Evolutionary conservation across 1,140 invertebrate species (phyloP), one percentile per base, ranked within the genome.

Genomic region (Macrosteles quadrilineatus): DNA sequence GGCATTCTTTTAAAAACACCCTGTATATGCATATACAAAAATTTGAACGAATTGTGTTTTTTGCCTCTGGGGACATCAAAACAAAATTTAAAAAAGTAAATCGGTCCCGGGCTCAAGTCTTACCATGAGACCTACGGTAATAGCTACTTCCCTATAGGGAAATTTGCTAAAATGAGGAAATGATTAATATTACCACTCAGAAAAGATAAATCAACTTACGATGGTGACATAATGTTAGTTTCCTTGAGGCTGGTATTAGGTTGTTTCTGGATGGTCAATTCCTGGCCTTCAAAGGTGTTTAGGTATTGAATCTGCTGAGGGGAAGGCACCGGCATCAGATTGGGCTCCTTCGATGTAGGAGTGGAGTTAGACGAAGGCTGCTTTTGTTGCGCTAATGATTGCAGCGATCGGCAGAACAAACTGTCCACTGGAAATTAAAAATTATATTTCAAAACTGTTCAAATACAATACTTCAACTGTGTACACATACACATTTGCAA

Each of bases 301-400:
- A 97, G 86, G 85, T 97, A 97, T 75, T 95, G 94, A 79, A 97
- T 96, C 86, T 96, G 94, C 82, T 97, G 95, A 30, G 96, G 95
- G 67, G 95, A 97, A 71, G 95, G 96, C 73, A 97, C 95, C 50
- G 95, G 95, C 93, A 97, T 97, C 72, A 98, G 83, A 82, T 95
- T 96, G 29, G 93, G 90, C 81, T 95, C 93, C 81, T 94, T 92
- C 21, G 76, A 73, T 47, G 72, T 59, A 64, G 72, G 55, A 68
- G 73, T 50, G 67, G 70, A 31, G 69, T 68, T 78, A 73, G 72
- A 79, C 67, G 77, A 83, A 78, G 85, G 86, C 78, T 90, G 89
- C 75, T 90, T 89, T 80, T 91, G 88, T 82, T 90, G 90, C 76
- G 89, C 88, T 81, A 91, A 85, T 77, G 88, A 89, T 83, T 90